These are phyloP conservation scores for Augochlorella aurata DNA, from an alignment of 2,888 invertebrate species.

Conservation along the genomic window DNA sequence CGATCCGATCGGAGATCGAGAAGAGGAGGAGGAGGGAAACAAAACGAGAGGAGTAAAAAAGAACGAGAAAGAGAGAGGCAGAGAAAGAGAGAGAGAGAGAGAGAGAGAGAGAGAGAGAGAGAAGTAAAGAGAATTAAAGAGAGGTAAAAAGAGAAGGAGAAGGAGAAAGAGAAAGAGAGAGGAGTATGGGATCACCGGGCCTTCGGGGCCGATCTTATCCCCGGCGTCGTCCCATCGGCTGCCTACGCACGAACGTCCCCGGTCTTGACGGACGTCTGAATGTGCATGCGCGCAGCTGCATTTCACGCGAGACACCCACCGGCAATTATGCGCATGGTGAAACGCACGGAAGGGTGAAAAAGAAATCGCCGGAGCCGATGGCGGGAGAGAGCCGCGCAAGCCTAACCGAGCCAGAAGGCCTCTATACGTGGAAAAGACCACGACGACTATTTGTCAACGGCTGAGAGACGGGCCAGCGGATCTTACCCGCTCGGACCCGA, in stretches of 20 bases:
- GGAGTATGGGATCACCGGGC: slow-evolving; percentile 53
- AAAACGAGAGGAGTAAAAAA: slow-evolving; percentile 4
- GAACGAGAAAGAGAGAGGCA: not conserved
- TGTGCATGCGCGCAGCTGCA: slow-evolving; percentile 71
- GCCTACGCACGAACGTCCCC: slow-evolving; percentile 68
- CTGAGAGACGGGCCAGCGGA: slow-evolving; percentile 70
- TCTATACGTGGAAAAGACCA: slow-evolving; percentile 59
- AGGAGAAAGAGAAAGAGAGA: not conserved
- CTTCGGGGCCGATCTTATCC: slow-evolving; percentile 62
- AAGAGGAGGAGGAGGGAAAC: slow-evolving; percentile 36
- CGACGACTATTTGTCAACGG: slow-evolving; percentile 71
- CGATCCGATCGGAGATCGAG: slow-evolving; percentile 59
- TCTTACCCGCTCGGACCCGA: slow-evolving; percentile 53
- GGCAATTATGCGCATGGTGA: slow-evolving; percentile 72
- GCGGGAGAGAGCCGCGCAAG: slow-evolving; percentile 19
- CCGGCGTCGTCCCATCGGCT: slow-evolving; percentile 62
- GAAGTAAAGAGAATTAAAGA: not conserved
- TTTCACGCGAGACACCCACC: slow-evolving; percentile 66
- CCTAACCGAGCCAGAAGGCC: slow-evolving; percentile 50
- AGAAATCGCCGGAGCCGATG: slow-evolving; percentile 58
- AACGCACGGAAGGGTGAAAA: slow-evolving; percentile 65
- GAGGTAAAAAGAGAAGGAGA: not conserved
- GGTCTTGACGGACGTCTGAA: slow-evolving; percentile 74
- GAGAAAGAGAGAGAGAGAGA: not conserved
- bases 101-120: not conserved